Evolutionary conservation across 1,140 invertebrate species (phyloP).

Genomic region (Polypedilum pembai): DNA sequence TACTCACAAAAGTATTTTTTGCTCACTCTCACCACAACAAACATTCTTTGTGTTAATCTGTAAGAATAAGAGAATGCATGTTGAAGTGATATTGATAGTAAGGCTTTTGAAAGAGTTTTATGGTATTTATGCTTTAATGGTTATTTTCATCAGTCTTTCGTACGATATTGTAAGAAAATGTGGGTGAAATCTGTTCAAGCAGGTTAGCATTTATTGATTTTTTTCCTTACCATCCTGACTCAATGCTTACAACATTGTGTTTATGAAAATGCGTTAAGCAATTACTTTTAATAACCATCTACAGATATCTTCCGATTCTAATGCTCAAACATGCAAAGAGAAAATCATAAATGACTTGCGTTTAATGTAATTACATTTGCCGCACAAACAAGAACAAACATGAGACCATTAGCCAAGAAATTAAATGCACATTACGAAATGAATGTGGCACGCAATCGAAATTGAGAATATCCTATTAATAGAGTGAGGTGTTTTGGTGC

Average conservation of each 20-base stretch:
- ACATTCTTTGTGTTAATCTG: too few species aligned
- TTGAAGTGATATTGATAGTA: too few species aligned
- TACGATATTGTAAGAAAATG: neutral
- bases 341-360: neutral
- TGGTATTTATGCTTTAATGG: neutral
- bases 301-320: too few species aligned
- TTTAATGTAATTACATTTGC: slow-evolving; percentile 9
- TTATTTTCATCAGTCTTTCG: neutral
- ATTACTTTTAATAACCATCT: neutral
- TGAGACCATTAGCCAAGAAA: neutral
- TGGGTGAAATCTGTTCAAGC: too few species aligned
- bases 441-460: too few species aligned
- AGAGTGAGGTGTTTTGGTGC: too few species aligned
- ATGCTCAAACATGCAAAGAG: neutral
- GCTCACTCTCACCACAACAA: neutral
- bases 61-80: too few species aligned
- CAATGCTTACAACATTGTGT: too few species aligned
- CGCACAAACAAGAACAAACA: neutral
- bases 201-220: too few species aligned
- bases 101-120: too few species aligned
- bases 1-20: slow-evolving; percentile 8
- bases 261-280: neutral
- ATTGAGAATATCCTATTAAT: too few species aligned
- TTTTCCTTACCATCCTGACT: too few species aligned
- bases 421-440: neutral